Conservation (phyloP, 1,140 invertebrate genomes). For the Agraylea sexmaculata region DNA sequence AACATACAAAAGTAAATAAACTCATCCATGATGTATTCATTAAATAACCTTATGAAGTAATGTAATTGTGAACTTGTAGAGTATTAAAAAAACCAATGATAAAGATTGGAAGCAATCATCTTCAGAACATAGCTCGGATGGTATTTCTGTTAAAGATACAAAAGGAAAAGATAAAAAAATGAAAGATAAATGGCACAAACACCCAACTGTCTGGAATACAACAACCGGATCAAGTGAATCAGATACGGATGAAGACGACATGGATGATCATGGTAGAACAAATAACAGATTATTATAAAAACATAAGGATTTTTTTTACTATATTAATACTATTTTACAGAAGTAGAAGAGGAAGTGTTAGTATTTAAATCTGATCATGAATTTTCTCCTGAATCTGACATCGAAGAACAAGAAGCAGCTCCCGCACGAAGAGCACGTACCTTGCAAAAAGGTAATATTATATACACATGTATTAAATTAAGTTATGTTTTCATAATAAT, state of each 20-base stretch:
- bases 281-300: constrained; percentile 3
- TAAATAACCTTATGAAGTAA: constrained; percentile 16
- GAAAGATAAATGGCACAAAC: constrained; percentile 44
- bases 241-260: constrained; percentile 42
- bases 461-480: no score
- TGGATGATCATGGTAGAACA: constrained; percentile 18
- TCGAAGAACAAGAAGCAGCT: constrained; percentile 47
- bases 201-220: constrained; percentile 54
- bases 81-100: constrained; percentile 14
- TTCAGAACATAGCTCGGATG: constrained; percentile 23
- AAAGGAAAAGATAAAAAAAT: constrained; percentile 42
- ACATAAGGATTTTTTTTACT: constrained; percentile 7
- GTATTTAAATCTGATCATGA: constrained; percentile 77
- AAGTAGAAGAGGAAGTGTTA: constrained; percentile 46
- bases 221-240: constrained; percentile 52
- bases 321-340: constrained; percentile 14
- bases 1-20: constrained; percentile 42
- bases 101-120: constrained; percentile 13
- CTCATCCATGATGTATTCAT: no score
- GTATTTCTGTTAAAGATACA: constrained; percentile 26
- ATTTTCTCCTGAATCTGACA: constrained; percentile 66
- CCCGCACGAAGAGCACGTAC: constrained; percentile 58
- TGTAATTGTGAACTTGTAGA: constrained; percentile 8
- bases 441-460: constrained; percentile 45
- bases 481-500: no score